Evolutionary conservation across 2,797 vertebrate genomes (phyloP), one percentile per base, ranked within the genome.

Genomic region (Hozukius guyotensis): DNA sequence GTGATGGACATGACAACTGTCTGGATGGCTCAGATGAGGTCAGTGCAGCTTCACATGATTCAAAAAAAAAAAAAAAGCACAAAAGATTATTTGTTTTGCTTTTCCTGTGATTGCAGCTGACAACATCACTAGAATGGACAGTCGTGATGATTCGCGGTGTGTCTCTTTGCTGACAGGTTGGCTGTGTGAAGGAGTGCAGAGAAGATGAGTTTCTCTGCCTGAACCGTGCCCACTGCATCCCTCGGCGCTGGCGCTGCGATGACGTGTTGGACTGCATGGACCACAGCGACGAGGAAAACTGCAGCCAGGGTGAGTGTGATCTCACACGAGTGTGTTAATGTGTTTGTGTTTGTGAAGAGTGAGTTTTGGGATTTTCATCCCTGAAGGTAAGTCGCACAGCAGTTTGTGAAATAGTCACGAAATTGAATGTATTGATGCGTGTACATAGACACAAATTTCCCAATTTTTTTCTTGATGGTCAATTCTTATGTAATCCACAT

Each of bases 21-120:
- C 93, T 97, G 70, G 98, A 99, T 63, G 98, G 97, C 81, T 99
- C 98, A 53, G 98, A 99, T 90, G 98, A 99, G 97, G 98, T 99
- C 95, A 94, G 93, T 89, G 31, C 56, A 59, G 60, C 78, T 65
- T 63, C 46, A 60, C 61, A 53, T 27, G 52, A 78, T 74, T 73
- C 20, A 29, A 2, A 16, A 46, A 46, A 16, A 4, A 25, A 55
- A 65, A 63, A 18, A 64, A 20, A 49, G 6, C 64, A 46, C 22
- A 6, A 20, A 52, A 72, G 24, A 25, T 2, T 8, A 32, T 59
- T 55, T 22, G 36, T 65, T 77, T 76, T 36, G 2, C 6, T 65
- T 78, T 78, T 77, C 34, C 14, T 32, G 25, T 81, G 72, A 84
- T 75, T 86, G 60, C 60, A n/a, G 20, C 62, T 34, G 38, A 75